A percentile compares a stretch with the other conserved stretches of the same genome.
These are phyloP conservation scores for Rhinolophus ferrumequinum DNA, from an alignment of 2,113 vertebrate genomes.

Conservation along the genomic window DNA sequence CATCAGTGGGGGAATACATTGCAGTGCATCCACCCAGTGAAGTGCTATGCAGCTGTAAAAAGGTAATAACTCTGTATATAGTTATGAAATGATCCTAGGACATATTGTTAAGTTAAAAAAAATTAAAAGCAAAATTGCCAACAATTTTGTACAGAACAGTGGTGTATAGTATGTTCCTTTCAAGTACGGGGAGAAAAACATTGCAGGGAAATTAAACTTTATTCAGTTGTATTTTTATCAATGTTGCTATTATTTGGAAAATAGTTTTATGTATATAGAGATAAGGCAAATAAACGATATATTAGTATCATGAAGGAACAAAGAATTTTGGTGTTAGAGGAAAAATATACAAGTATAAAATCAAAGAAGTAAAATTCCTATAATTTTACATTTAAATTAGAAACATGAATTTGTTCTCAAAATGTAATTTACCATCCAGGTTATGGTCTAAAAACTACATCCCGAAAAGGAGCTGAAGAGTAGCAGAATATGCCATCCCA, in stretches of 20 bases:
- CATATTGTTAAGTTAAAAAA: background rate
- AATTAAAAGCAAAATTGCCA: background rate
- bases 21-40: background rate
- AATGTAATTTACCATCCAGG: background rate
- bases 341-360: constrained; percentile 21
- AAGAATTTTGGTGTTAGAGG: background rate
- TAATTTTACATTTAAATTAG: background rate
- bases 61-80: background rate
- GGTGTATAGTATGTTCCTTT: background rate
- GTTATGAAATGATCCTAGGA: background rate
- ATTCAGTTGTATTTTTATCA: background rate
- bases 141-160: background rate
- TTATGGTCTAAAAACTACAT: background rate
- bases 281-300: background rate
- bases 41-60: background rate
- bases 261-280: background rate
- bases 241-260: background rate
- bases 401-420: background rate
- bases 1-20: background rate
- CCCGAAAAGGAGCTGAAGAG: background rate
- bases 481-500: background rate
- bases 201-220: background rate
- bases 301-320: background rate
- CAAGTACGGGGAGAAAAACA: background rate
- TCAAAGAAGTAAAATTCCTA: background rate